Percentiles rank a stretch among this genome's conserved stretches.
phyloP scores from a whole-genome alignment of 1,140 invertebrate genomes.

The Caenorhabditis elegans region WBcel235 BX284605.5:2791001-2791500 shows the following conservation, averaged over 20 bases:
- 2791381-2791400: slow-evolving; percentile 81
- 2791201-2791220: slow-evolving; percentile 86
- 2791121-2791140: slow-evolving; percentile 59
- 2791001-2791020: slow-evolving; percentile 62
- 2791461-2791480: slow-evolving; percentile 89
- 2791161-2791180: slow-evolving; percentile 46
- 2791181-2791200: slow-evolving; percentile 75
- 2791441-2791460: slow-evolving; percentile 92
- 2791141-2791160: slow-evolving; percentile 32
- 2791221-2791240: slow-evolving; percentile 80
- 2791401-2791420: slow-evolving; percentile 86
- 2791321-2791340: slow-evolving; percentile 82
- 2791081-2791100: slow-evolving; percentile 80
- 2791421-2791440: slow-evolving; percentile 86
- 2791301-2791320: slow-evolving; percentile 81
- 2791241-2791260: slow-evolving; percentile 54
- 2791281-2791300: slow-evolving; percentile 68
- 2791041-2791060: slow-evolving; percentile 87
- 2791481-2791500: slow-evolving; percentile 75
- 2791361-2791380: slow-evolving; percentile 89
- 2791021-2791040: slow-evolving; percentile 68
- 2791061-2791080: slow-evolving; percentile 92
- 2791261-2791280: slow-evolving; percentile 73
- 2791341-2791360: slow-evolving; percentile 83
- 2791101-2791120: slow-evolving; percentile 53